phyloP scores from a whole-genome alignment of 2,888 invertebrate genomes.

The Trachelus tabidus region DNA sequence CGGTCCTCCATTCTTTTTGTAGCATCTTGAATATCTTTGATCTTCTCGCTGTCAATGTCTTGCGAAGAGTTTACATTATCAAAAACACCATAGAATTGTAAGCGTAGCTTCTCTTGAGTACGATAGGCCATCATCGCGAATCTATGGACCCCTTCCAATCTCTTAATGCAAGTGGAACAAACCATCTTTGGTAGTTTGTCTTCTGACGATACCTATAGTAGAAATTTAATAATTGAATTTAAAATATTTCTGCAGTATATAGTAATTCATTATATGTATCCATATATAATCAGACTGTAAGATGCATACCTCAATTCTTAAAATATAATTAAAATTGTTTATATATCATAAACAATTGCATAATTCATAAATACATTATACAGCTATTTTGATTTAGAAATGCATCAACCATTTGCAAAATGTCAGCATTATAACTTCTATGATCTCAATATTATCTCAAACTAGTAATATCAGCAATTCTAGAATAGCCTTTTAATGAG shows the following conservation, averaged over 20 bases:
- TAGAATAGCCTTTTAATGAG: neutral
- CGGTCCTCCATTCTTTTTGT: slow-evolving; percentile 66
- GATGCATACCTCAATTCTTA: slow-evolving; percentile 3
- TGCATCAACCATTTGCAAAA: neutral
- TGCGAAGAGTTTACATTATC: slow-evolving; percentile 36
- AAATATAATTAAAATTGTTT: slow-evolving; percentile 2
- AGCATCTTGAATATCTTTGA: slow-evolving; percentile 46
- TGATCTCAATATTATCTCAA: neutral
- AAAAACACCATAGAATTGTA: slow-evolving; percentile 47
- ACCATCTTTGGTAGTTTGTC: slow-evolving; percentile 78
- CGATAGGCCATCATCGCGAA: slow-evolving; percentile 76
- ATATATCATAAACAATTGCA: neutral
- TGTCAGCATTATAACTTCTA: neutral
- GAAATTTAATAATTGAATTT: neutral
- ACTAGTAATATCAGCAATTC: neutral
- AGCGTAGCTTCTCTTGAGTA: slow-evolving; percentile 72
- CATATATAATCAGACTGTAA: neutral
- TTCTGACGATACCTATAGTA: slow-evolving; percentile 72
- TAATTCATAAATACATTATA: neutral
- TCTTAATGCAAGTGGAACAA: slow-evolving; percentile 74
- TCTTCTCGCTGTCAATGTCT: slow-evolving; percentile 39
- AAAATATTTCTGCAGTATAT: neutral
- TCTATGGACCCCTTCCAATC: slow-evolving; percentile 74
- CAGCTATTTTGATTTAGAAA: neutral
- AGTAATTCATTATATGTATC: neutral